phyloP scores from a whole-genome alignment of 2,797 vertebrate genomes.

The Clarias platycephalus region DNA sequence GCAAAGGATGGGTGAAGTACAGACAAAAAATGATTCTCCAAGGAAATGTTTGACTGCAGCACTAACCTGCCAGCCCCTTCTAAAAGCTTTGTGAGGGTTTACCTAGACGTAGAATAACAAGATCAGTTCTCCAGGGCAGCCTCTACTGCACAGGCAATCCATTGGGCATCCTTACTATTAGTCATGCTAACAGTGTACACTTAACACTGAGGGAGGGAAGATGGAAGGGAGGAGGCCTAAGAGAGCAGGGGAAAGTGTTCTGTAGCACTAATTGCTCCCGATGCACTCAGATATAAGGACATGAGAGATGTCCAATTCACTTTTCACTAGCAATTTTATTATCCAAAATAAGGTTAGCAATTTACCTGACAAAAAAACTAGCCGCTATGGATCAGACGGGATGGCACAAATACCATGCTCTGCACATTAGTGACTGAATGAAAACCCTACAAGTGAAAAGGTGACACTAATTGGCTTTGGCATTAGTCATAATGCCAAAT shows the following conservation, averaged over 20 bases:
- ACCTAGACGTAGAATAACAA: conserved; percentile 51
- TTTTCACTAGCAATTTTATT: not conserved
- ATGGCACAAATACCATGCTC: not conserved
- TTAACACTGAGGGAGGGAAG: not conserved
- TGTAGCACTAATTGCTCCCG: conserved; percentile 56
- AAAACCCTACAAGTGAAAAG: not conserved
- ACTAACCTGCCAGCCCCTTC: conserved; percentile 11
- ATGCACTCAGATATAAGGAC: conserved; percentile 25
- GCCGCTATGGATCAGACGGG: not conserved
- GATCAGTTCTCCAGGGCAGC: conserved; percentile 44
- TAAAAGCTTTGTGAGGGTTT: conserved; percentile 26
- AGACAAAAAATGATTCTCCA: not conserved
- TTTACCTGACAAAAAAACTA: not conserved
- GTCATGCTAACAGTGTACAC: conserved; percentile 47
- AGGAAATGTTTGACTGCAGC: not conserved
- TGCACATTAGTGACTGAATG: not conserved
- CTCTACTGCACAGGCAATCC: conserved; percentile 40
- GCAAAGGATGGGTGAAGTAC: not conserved
- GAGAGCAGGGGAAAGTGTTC: conserved; percentile 20
- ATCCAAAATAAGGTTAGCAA: not conserved
- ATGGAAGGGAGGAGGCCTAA: conserved; percentile 13
- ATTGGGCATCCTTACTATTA: conserved; percentile 51
- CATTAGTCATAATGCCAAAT: not conserved
- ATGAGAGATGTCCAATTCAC: not conserved
- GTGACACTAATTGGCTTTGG: not conserved